phyloP scores from a whole-genome alignment of 2,797 vertebrate species.

The Chromis chromis region DNA sequence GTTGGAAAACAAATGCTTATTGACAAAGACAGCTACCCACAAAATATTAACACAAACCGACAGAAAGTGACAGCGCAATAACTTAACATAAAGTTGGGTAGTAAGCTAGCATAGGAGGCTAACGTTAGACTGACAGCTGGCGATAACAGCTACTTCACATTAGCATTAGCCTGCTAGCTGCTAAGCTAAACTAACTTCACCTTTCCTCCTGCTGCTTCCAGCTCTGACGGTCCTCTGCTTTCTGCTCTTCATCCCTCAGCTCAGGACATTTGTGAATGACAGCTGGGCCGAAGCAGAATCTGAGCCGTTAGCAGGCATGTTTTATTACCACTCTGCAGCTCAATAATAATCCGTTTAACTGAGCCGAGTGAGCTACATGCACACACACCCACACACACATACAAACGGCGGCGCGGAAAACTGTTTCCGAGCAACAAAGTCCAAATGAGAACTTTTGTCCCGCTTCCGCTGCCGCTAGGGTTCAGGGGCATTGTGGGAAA shows the following conservation, averaged over 20 bases:
- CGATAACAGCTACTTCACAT: background rate
- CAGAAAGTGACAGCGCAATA: background rate
- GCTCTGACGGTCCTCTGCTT: conserved; percentile 64
- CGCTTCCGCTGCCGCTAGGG: conserved; percentile 68
- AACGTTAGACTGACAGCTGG: conserved; percentile 25
- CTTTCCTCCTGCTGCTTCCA: conserved; percentile 78
- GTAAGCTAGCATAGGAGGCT: conserved; percentile 1
- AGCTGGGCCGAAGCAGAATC: background rate
- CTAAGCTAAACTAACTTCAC: conserved; percentile 63
- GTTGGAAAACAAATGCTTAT: background rate
- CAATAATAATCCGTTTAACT: conserved; percentile 48
- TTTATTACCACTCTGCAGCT: conserved; percentile 5
- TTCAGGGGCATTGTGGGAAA: conserved; percentile 70
- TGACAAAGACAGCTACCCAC: background rate
- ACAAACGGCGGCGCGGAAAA: conserved; percentile 45
- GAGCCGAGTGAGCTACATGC: background rate
- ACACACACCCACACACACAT: background rate
- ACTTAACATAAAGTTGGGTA: background rate
- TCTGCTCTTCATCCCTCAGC: conserved; percentile 81
- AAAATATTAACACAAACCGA: background rate
- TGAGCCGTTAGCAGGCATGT: conserved; percentile 38
- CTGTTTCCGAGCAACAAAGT: conserved; percentile 67
- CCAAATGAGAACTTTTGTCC: conserved; percentile 45
- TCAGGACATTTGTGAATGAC: conserved; percentile 17
- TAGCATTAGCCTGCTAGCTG: conserved; percentile 18